Conservation (phyloP, 2,888 invertebrate genomes). For the Catocala nupta region DNA sequence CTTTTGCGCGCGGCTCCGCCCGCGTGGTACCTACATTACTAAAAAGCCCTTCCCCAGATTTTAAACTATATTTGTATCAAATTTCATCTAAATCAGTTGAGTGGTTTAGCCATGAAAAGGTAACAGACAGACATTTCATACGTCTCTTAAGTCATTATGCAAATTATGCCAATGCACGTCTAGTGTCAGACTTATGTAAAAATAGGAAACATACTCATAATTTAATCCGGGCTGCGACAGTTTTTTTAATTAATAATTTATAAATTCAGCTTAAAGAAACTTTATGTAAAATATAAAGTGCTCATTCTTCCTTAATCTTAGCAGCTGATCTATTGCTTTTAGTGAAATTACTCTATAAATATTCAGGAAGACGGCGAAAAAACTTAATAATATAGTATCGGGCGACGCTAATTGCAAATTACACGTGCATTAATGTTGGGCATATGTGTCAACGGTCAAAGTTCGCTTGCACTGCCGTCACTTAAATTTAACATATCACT, state of each 20-base stretch:
- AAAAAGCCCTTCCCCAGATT: no score
- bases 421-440: constrained; percentile 65
- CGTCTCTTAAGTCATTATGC: no score
- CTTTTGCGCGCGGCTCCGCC: no score
- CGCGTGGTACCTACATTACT: no score
- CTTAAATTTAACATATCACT: constrained; percentile 40
- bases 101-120: no score
- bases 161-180: no score
- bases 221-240: neutral
- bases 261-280: constrained; percentile 28
- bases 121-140: no score
- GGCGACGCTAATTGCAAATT: constrained; percentile 77
- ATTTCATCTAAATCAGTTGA: no score
- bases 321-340: constrained; percentile 78
- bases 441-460: constrained; percentile 56
- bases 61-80: no score
- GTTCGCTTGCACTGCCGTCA: constrained; percentile 47
- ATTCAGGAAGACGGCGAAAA: constrained; percentile 78
- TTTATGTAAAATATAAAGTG: constrained; percentile 55
- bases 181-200: no score
- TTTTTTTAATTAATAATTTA: constrained; percentile 25
- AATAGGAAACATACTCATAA: neutral
- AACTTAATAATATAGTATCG: constrained; percentile 79
- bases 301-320: constrained; percentile 63
- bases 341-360: constrained; percentile 85